Evolutionary conservation across 2,113 vertebrate genomes (phyloP).

Genomic region (Lamprotornis superbus): DNA sequence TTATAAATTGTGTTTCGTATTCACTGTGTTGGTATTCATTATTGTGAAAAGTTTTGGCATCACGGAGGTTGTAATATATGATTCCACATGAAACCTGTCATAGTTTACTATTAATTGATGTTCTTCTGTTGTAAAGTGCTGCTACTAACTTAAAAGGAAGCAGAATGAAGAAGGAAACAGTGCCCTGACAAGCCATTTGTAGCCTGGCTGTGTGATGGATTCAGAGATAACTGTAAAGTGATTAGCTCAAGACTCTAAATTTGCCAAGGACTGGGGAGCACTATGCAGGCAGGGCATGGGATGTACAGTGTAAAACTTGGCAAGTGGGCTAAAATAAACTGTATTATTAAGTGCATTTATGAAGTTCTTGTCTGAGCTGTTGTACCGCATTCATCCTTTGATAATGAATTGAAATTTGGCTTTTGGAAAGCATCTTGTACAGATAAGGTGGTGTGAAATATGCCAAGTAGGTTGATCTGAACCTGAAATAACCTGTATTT

Average conservation of each 20-base stretch:
- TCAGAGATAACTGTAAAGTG: conserved; percentile 23
- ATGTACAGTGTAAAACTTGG: neutral
- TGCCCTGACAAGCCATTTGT: conserved; percentile 17
- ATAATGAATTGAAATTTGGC: neutral
- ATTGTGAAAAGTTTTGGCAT: conserved; percentile 66
- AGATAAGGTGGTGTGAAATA: neutral
- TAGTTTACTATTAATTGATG: conserved; percentile 74
- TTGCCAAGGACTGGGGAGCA: neutral
- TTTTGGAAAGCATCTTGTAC: neutral
- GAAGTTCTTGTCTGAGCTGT: neutral
- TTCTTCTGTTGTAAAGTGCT: conserved; percentile 53
- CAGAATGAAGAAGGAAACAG: conserved; percentile 25
- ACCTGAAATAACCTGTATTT: neutral
- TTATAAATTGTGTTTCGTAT: conserved; percentile 59
- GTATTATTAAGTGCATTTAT: neutral
- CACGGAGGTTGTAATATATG: conserved; percentile 41
- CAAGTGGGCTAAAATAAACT: neutral
- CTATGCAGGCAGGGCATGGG: neutral
- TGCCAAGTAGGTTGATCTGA: neutral
- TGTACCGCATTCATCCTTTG: neutral
- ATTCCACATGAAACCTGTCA: conserved; percentile 45
- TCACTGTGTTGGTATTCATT: conserved; percentile 60
- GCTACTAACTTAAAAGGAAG: conserved; percentile 61
- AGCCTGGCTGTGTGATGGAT: neutral
- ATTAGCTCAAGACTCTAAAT: conserved; percentile 6